Conservation (phyloP, 2,797 vertebrate species). For the Hoplostethus mediterraneus region DNA sequence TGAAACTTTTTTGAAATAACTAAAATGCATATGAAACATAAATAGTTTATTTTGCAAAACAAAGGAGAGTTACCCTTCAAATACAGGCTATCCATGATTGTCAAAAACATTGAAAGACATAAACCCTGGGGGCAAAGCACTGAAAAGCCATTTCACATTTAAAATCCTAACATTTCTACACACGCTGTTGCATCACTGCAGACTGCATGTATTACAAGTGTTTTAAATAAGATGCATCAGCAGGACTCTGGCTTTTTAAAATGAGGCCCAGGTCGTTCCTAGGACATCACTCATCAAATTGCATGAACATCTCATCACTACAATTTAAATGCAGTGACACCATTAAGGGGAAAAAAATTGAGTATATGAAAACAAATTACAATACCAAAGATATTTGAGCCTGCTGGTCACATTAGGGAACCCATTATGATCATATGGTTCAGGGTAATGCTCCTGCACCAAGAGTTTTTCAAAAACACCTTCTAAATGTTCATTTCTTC, state of each 20-base stretch:
- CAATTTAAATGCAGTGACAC: too few relatives aligned
- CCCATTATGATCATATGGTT: background rate
- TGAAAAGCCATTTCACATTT: too few relatives aligned
- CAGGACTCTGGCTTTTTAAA: too few relatives aligned
- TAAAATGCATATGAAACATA: constrained; percentile 20
- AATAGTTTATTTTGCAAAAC: constrained; percentile 33
- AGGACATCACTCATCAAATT: too few relatives aligned
- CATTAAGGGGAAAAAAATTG: too few relatives aligned
- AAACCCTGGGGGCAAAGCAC: background rate
- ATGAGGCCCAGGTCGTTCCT: too few relatives aligned
- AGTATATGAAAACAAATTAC: background rate
- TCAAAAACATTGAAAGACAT: constrained; percentile 5
- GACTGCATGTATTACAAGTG: too few relatives aligned
- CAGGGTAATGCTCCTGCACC: background rate
- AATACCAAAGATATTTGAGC: background rate
- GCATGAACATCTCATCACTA: too few relatives aligned
- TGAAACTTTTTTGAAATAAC: too few relatives aligned
- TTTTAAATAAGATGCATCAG: too few relatives aligned
- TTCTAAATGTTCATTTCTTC: background rate
- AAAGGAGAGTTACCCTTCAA: background rate
- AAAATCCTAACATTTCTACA: too few relatives aligned
- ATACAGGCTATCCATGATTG: constrained; percentile 12
- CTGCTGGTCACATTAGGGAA: background rate
- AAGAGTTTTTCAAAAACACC: background rate
- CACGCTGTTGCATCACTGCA: too few relatives aligned